Conservation (phyloP, 2,797 vertebrate species). For the Agapornis canus region DNA sequence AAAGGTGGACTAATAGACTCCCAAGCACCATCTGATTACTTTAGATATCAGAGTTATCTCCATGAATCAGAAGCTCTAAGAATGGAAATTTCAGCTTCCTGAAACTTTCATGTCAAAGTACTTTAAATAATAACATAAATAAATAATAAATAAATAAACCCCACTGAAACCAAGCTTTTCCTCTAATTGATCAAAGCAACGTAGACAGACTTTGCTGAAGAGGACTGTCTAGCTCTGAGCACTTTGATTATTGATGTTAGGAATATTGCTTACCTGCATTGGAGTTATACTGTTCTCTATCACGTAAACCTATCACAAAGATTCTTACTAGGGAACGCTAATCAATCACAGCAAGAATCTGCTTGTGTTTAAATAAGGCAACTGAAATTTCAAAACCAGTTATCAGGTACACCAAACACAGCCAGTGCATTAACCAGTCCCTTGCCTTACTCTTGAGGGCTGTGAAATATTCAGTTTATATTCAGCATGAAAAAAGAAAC, state of each 20-base stretch:
- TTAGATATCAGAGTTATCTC: neutral
- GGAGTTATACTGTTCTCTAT: neutral
- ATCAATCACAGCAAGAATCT: neutral
- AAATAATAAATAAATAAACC: neutral
- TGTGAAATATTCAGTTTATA: constrained; percentile 8
- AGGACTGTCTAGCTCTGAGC: neutral
- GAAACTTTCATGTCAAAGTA: neutral
- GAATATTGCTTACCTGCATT: neutral
- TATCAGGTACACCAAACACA: neutral
- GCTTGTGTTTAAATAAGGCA: neutral
- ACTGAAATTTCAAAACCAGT: constrained; percentile 17
- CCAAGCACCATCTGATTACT: neutral
- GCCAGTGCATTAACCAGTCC: neutral
- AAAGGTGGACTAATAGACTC: neutral
- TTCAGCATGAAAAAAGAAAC: neutral
- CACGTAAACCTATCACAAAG: neutral
- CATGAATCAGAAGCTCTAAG: neutral
- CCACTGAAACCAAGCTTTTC: neutral
- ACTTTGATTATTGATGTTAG: neutral
- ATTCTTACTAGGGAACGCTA: neutral
- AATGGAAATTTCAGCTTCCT: neutral
- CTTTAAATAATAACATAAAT: neutral
- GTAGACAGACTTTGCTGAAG: neutral
- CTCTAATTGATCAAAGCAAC: neutral
- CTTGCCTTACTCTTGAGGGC: neutral